Evolutionary conservation across 2,113 vertebrate species (phyloP).

Genomic region (Alouatta palliata): DNA sequence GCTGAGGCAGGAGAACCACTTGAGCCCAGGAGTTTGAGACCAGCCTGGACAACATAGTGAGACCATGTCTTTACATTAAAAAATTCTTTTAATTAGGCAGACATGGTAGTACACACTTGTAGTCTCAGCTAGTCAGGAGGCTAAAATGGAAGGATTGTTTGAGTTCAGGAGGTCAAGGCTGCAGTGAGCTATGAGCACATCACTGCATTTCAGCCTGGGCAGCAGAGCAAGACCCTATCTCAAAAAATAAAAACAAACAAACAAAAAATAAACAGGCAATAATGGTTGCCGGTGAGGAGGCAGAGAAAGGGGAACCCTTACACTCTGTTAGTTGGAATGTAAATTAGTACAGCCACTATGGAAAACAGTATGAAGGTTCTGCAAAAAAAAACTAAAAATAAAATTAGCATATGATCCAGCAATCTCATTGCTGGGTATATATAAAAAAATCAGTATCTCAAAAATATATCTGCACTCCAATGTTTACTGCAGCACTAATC

Average conservation of each 20-base stretch:
- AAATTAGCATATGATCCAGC: background rate
- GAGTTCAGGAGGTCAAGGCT: background rate
- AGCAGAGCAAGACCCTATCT: background rate
- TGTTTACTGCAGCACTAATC: background rate
- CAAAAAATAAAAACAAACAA: background rate
- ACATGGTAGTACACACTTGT: background rate
- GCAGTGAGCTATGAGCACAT: background rate
- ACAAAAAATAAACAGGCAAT: background rate
- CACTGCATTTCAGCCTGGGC: background rate
- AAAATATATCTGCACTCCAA: background rate
- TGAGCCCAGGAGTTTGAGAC: background rate
- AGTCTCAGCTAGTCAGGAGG: background rate
- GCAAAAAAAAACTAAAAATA: background rate
- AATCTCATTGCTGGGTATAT: background rate
- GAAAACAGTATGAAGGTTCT: background rate
- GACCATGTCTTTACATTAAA: background rate
- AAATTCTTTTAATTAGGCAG: background rate
- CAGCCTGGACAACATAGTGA: background rate
- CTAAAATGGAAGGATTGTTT: background rate
- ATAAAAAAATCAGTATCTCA: background rate
- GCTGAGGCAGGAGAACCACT: background rate
- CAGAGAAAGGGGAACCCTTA: background rate
- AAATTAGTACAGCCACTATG: background rate
- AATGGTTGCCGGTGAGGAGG: background rate
- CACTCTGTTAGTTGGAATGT: background rate